These are phyloP conservation scores for Buphagus erythrorhynchus DNA, from an alignment of 2,797 vertebrate genomes.

Conservation along the genomic window DNA sequence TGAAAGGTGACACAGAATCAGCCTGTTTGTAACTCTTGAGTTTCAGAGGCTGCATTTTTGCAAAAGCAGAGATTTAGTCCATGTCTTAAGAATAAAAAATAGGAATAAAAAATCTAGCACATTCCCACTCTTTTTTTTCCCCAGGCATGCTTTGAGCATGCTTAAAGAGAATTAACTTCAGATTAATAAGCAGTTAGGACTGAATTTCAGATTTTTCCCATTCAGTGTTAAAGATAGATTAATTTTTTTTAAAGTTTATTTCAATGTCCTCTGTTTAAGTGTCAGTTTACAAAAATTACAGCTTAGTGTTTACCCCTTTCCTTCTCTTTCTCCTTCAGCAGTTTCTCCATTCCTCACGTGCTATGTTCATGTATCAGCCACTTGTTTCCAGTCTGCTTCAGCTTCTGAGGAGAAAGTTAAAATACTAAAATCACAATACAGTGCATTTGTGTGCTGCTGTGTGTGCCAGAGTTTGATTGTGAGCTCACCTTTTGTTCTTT, in stretches of 20 bases:
- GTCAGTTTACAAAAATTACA: not conserved
- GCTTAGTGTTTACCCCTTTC: not conserved
- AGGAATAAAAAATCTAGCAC: not conserved
- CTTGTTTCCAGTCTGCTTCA: not conserved
- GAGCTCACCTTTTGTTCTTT: conserved; percentile 57
- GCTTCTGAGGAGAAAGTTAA: not conserved
- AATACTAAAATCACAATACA: rapidly evolving
- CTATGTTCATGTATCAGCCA: not conserved
- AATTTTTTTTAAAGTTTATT: not conserved
- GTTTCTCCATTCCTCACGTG: not conserved
- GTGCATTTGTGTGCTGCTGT: not conserved
- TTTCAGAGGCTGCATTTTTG: not conserved
- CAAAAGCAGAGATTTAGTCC: not conserved
- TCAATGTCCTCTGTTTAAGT: not conserved
- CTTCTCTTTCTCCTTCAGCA: not conserved
- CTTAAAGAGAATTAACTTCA: not conserved
- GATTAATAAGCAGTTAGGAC: not conserved
- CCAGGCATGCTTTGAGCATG: not conserved
- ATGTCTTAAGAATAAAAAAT: not conserved
- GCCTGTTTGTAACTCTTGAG: not conserved
- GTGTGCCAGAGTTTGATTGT: not conserved
- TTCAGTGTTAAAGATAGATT: not conserved
- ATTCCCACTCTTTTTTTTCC: not conserved
- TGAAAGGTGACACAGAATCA: not conserved
- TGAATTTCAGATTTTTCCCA: not conserved